Conservation (phyloP, 2,888 invertebrate species). For the Hesperia comma region DNA sequence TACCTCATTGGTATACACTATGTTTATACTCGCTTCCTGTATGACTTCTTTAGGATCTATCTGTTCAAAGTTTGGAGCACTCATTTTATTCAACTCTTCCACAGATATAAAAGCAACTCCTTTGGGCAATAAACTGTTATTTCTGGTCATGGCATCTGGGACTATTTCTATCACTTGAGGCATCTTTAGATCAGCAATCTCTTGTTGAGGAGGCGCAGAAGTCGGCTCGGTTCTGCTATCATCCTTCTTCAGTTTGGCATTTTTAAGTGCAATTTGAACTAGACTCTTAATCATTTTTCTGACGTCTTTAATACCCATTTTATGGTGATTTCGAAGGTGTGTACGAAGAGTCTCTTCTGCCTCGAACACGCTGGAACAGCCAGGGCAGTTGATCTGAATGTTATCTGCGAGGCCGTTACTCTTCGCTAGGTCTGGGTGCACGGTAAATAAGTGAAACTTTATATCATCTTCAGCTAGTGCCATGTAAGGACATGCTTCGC, state of each 20-base stretch:
- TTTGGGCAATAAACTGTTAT: constrained; percentile 64
- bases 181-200: constrained; percentile 66
- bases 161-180: constrained; percentile 78
- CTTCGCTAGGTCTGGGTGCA: constrained; percentile 76
- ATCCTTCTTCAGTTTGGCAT: constrained; percentile 74
- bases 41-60: constrained; percentile 79
- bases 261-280: constrained; percentile 74
- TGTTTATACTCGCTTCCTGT: constrained; percentile 78
- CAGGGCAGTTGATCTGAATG: constrained; percentile 86
- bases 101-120: constrained; percentile 76
- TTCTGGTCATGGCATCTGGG: constrained; percentile 63
- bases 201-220: constrained; percentile 48
- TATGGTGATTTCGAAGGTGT: constrained; percentile 88
- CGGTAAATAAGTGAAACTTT: constrained; percentile 78
- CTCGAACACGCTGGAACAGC: constrained; percentile 86
- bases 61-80: constrained; percentile 75
- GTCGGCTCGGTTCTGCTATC: constrained; percentile 49
- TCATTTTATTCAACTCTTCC: constrained; percentile 77
- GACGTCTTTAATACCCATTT: constrained; percentile 85
- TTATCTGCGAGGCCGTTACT: constrained; percentile 81
- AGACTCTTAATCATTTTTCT: constrained; percentile 84
- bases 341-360: constrained; percentile 85
- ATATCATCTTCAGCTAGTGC: constrained; percentile 81
- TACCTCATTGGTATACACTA: constrained; percentile 73
- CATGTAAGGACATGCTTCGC: constrained; percentile 82